Evolutionary conservation across 1,140 invertebrate species (phyloP), one percentile per base, ranked within the genome.

Genomic region (Plodia interpunctella): DNA sequence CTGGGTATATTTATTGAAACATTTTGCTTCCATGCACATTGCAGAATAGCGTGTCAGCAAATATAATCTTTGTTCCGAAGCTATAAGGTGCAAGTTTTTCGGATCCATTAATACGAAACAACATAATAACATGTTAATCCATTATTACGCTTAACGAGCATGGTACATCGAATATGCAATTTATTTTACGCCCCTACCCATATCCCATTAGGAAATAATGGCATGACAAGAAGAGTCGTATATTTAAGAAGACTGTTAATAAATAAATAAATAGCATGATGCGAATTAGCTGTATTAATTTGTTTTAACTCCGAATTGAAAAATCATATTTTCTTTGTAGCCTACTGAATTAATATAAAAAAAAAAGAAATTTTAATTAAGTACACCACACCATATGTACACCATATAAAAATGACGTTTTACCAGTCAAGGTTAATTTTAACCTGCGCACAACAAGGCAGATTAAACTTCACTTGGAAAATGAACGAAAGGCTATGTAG

Each of bases 81-180:
- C 38, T 15, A 4, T 44, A 44, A 44, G 38, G 38, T 44, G 38
- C 38, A 15, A n/a, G 15, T 10, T 44, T 44, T 44, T 15, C 5
- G 13, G 38, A 44, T n/a, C 9, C 38, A 44, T 44, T 44, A 44
- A 5, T 9, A 17, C 38, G 38, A 44, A 44, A 44, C 38, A 44
- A 44, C 38, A 44, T n/a, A 2, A 20, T 38, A 50, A 19, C 21
- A 35, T 44, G 44, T 59, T 59, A 59, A 57, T 17, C 57, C 49
- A 25, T 61, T 50, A 61, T 61, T 61, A 57, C 49, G 28, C 19
- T 61, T 44, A 49, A 61, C 59, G 21, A 18, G 59, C 35, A 21
- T 44, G 58, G 55, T 49, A 21, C 59, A 57, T 56, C 54, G 59
- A 61, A 61, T 50, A 55, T 61, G 59, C 55, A 55, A 61, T 61